Conservation (phyloP, 2,113 vertebrate genomes). For the Elephantulus edwardii region DNA sequence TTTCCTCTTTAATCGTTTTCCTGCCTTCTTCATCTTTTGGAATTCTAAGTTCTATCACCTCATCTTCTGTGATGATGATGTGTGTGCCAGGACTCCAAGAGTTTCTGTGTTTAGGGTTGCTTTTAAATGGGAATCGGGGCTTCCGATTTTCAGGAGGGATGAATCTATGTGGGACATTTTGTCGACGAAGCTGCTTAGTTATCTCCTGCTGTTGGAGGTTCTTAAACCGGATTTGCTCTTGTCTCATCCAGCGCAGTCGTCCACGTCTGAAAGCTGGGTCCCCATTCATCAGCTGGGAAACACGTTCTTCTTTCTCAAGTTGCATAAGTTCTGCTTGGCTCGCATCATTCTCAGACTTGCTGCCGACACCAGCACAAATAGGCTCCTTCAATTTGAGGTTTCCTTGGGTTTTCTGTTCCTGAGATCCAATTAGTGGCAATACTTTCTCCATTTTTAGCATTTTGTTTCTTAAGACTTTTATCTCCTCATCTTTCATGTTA, state of each 20-base stretch:
- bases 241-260: conserved; percentile 94
- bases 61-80: conserved; percentile 96
- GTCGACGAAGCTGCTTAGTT: conserved; percentile 93
- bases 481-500: conserved; percentile 98
- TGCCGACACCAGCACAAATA: conserved; percentile 19
- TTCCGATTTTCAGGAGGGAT: conserved; percentile 98
- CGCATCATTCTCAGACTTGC: conserved; percentile 44
- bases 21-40: conserved; percentile 93
- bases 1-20: conserved; percentile 75
- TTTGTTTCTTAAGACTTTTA: conserved; percentile 94
- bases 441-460: conserved; percentile 99
- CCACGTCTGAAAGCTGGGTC: conserved; percentile 90
- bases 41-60: conserved; percentile 95
- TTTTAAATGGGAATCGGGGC: conserved; percentile 97
- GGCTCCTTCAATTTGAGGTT: conserved; percentile 71
- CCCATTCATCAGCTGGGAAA: conserved; percentile 85
- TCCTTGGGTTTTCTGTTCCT: conserved; percentile 83
- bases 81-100: conserved; percentile 98
- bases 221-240: conserved; percentile 95
- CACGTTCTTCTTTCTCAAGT: conserved; percentile 83
- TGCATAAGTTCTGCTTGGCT: conserved; percentile 83
- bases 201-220: conserved; percentile 98
- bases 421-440: conserved; percentile 91
- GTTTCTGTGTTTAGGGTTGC: conserved; percentile 96
- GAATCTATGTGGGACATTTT: conserved; percentile 93